Base-by-base conservation (phyloP, 2,888 invertebrate genomes). In the Amiota mariae region DNA sequence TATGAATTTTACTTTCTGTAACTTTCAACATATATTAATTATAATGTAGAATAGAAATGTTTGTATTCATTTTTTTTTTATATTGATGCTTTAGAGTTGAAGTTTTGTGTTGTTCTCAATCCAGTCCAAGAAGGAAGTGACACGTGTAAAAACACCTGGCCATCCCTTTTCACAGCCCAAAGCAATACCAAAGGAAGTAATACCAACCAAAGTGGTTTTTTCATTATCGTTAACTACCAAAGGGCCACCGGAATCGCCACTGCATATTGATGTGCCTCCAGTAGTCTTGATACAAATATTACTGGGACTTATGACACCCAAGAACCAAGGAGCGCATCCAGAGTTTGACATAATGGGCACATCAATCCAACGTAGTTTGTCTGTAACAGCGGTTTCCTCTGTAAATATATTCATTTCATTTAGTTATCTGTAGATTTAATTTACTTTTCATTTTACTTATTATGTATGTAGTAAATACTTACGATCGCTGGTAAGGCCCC, bases 201-300 rank as follows among this genome's bases (percentile, higher is more conserved):
- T 82, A 2, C 89, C 89, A 74, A 90, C 82, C 47, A 89, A 72
- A 2, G 76, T 78, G 18, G 80, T 75, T 2, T 61, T 77, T 9
- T 78, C 77, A 71, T 86, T 85, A 2, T 63, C 74, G 36, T 36
- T 36, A 13, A 82, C 59, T 0, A 88, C 81, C 73, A 90, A 75
- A 6, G 89, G 90, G 56, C 89, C 89, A 64, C 89, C 88, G 61
- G 89, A 89, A 71, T 89, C 89, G 12, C 89, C 88, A 77, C 85
- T 86, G 77, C 89, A 89, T 12, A 81, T 87, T n/a, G 87, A 88
- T 0, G 12, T 75, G 15, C 82, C 85, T 4, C 80, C 87, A 54
- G 76, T 82, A 57, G 86, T 87, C 74, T 82, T 83, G 48, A 87
- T 86, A 73, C 88, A 88, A 70, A 88, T 82, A 67, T 87, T 79